Evolutionary conservation across 2,797 vertebrate species (phyloP).

Genomic region (Mus minutoides): DNA sequence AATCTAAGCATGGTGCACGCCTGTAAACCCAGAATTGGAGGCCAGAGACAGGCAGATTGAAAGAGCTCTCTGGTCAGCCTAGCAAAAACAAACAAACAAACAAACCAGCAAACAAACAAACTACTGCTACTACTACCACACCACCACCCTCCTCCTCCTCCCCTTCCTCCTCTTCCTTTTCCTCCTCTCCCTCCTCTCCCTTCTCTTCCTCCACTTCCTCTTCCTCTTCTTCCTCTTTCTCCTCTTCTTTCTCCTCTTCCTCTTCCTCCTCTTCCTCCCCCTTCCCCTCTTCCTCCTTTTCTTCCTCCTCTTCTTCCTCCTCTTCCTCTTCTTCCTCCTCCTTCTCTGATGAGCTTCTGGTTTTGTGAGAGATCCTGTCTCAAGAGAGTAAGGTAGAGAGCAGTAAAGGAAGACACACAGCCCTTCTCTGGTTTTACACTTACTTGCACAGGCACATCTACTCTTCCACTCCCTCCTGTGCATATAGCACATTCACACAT

Average conservation of each 20-base stretch:
- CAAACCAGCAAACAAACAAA: background rate
- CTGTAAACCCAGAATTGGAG: background rate
- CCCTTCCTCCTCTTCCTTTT: no score
- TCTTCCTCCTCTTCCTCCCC: no score
- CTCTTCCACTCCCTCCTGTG: background rate
- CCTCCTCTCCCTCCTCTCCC: no score
- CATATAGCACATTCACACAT: no score
- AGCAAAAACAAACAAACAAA: background rate
- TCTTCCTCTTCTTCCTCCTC: no score
- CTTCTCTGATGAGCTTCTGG: background rate
- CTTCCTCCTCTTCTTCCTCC: no score
- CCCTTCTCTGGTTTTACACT: background rate
- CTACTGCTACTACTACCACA: background rate
- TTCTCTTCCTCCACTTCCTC: no score
- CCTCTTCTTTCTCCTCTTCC: no score
- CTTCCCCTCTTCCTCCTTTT: no score
- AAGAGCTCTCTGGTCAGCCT: background rate
- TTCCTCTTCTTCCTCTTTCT: no score
- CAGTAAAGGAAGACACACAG: background rate
- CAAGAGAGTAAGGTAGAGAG: background rate
- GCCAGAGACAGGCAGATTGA: background rate
- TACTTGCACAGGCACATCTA: background rate
- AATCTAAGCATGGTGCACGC: background rate
- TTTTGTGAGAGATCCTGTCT: background rate
- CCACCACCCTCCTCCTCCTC: no score